Percentiles rank a stretch among this genome's conserved stretches.
Evolutionary conservation across 2,888 invertebrate genomes (phyloP).

Genomic region (Nemotelus pantherinus): DNA sequence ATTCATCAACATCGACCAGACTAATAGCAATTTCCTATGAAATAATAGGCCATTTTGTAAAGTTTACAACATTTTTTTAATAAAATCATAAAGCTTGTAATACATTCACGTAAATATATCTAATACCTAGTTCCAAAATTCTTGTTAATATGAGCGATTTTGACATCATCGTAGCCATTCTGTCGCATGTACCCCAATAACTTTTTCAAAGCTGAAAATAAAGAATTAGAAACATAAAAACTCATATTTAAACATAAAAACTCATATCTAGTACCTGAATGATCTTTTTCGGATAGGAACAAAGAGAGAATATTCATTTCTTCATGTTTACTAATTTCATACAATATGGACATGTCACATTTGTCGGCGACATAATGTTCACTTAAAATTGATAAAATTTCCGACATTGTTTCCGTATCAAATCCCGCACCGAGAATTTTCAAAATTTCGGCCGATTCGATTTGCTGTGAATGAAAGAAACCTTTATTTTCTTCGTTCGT

Average conservation of each 20-base stretch:
- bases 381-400: slow-evolving; percentile 57
- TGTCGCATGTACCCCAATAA: slow-evolving; percentile 56
- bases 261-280: slow-evolving; percentile 53
- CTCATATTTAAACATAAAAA: slow-evolving; percentile 31
- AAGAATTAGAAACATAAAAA: background rate
- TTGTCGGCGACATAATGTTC: slow-evolving; percentile 52
- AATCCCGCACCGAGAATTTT: slow-evolving; percentile 63
- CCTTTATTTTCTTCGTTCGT: background rate
- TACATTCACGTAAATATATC: slow-evolving; percentile 7
- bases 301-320: slow-evolving; percentile 59
- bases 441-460: slow-evolving; percentile 57
- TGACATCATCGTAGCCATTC: slow-evolving; percentile 49
- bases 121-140: slow-evolving; percentile 35
- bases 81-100: too few species aligned
- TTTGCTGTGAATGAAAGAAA: slow-evolving; percentile 54
- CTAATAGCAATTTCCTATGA: too few species aligned
- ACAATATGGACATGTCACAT: slow-evolving; percentile 53
- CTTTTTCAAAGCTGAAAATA: slow-evolving; percentile 54
- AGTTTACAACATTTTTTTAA: too few species aligned
- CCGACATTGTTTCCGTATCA: slow-evolving; percentile 60
- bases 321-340: slow-evolving; percentile 61
- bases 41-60: too few species aligned
- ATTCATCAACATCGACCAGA: too few species aligned
- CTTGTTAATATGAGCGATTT: slow-evolving; percentile 2
- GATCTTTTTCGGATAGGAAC: slow-evolving; percentile 60